phyloP scores from a whole-genome alignment of 2,113 vertebrate species.

The Choloepus hoffmanni region DNA sequence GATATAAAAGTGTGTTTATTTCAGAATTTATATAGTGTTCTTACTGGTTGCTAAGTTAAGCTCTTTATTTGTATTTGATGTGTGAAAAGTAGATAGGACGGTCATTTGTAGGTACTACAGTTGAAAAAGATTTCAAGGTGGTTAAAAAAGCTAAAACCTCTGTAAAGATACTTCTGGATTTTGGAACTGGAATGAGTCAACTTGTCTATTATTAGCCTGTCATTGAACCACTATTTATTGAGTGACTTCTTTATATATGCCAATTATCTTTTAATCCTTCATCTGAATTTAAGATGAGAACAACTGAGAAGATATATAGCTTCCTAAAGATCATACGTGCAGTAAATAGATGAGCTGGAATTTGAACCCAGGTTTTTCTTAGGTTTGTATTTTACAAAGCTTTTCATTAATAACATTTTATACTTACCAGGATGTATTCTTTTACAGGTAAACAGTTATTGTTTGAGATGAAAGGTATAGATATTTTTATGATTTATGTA shows the following conservation, averaged over 20 bases:
- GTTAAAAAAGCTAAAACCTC: slow-evolving; percentile 42
- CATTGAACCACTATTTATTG: slow-evolving; percentile 16
- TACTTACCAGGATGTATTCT: not conserved
- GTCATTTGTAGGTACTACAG: slow-evolving; percentile 2
- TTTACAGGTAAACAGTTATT: slow-evolving; percentile 26
- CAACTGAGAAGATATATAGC: not conserved
- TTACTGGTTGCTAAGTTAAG: not conserved
- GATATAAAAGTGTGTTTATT: not conserved
- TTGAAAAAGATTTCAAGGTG: slow-evolving; percentile 20
- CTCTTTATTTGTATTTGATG: slow-evolving; percentile 21
- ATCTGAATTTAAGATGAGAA: slow-evolving; percentile 44
- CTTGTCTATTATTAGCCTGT: not conserved
- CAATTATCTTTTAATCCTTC: slow-evolving; percentile 4
- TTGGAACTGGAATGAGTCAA: not conserved
- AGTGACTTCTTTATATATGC: not conserved
- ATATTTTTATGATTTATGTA: slow-evolving; percentile 25
- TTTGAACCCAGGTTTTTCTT: slow-evolving; percentile 52
- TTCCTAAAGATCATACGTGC: not conserved
- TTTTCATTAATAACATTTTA: slow-evolving; percentile 45
- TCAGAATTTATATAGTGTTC: not conserved
- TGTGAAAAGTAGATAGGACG: slow-evolving; percentile 46
- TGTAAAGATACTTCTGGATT: slow-evolving; percentile 40
- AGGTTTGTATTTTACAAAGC: not conserved
- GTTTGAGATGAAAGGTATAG: not conserved
- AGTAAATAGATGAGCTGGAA: slow-evolving; percentile 31